Evolutionary conservation across 2,797 vertebrate species (phyloP).

Genomic region (Eulemur mongoz): DNA sequence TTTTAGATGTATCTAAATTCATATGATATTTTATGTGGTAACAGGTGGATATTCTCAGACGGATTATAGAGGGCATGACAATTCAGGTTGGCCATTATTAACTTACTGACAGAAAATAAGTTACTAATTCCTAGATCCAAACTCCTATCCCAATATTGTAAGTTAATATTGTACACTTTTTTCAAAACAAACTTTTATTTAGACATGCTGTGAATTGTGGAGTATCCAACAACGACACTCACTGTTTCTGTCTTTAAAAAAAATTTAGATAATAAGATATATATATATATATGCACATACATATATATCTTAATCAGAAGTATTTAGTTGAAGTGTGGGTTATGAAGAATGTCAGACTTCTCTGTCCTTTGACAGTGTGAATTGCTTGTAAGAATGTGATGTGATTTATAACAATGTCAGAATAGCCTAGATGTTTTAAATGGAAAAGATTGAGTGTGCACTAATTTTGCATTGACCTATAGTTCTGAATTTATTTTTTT

Average conservation of each 20-base stretch:
- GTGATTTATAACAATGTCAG: not conserved
- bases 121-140: not conserved
- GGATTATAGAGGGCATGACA: not conserved
- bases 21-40: not conserved
- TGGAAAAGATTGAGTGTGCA: not conserved
- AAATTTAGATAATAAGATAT: not conserved
- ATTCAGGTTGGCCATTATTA: slow-evolving; percentile 7
- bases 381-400: not conserved
- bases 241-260: slow-evolving; percentile 1
- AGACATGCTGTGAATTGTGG: not conserved
- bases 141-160: not conserved
- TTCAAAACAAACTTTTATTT: slow-evolving; percentile 3
- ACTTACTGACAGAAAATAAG: not conserved
- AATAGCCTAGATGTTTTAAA: not conserved
- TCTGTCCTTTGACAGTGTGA: not conserved
- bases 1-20: slow-evolving; percentile 12
- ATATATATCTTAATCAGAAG: not conserved
- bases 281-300: not conserved
- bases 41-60: not conserved
- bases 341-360: not conserved
- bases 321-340: not conserved
- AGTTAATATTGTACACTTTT: not conserved
- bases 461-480: not conserved
- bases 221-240: not conserved
- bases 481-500: slow-evolving; percentile 38